phyloP scores from a whole-genome alignment of 2,888 invertebrate species.

The Archips crataeganus region DNA sequence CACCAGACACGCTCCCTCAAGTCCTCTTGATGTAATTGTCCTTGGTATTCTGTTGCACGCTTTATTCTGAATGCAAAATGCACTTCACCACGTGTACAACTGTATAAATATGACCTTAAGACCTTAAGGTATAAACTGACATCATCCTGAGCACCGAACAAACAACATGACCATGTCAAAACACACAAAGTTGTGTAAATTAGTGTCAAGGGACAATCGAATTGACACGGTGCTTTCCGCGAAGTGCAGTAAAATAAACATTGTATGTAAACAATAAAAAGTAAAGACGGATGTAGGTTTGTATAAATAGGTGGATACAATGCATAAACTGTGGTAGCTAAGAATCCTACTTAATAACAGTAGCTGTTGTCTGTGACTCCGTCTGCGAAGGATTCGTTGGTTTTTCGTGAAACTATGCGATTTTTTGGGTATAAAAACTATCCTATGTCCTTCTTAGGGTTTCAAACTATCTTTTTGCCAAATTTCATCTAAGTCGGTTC shows the following conservation, averaged over 20 bases:
- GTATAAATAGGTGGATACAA: neutral
- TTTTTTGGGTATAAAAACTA: no score
- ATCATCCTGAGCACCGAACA: neutral
- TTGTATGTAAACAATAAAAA: neutral
- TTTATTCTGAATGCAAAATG: neutral
- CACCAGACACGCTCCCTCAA: no score
- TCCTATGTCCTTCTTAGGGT: no score
- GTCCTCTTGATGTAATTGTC: no score
- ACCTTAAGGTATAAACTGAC: neutral
- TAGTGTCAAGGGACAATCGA: neutral
- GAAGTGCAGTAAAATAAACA: slow-evolving; percentile 6
- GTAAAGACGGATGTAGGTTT: neutral
- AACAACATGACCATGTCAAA: neutral
- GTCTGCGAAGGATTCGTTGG: no score
- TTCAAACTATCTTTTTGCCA: no score
- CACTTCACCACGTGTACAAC: neutral
- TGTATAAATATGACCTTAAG: neutral
- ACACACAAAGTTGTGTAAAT: neutral
- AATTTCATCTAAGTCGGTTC: no score
- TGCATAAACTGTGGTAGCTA: neutral
- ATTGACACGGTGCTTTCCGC: neutral
- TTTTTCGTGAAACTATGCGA: no score
- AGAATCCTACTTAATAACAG: no score
- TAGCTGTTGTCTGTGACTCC: no score
- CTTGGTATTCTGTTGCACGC: neutral